phyloP scores from a whole-genome alignment of 2,797 vertebrate species.

The Alauda arvensis region DNA sequence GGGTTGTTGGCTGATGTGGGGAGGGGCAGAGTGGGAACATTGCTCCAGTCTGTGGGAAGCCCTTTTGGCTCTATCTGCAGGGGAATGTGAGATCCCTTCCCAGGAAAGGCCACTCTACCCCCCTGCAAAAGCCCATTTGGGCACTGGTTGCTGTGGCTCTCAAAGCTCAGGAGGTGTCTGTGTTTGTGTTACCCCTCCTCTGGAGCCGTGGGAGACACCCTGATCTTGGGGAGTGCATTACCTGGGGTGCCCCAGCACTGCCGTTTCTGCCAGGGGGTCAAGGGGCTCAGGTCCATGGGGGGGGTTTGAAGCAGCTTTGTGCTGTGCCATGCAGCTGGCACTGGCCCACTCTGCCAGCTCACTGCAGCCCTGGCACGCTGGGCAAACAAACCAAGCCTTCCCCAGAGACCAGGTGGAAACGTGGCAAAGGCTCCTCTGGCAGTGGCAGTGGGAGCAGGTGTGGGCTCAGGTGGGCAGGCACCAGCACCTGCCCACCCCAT shows the following conservation, averaged over 20 bases:
- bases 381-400: neutral
- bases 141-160: neutral
- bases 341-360: neutral
- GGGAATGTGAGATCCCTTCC: neutral
- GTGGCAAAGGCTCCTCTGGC: neutral
- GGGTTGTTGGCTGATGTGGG: rapidly evolving
- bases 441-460: neutral
- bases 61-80: neutral
- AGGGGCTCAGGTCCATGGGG: neutral
- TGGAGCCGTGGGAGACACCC: rapidly evolving
- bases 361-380: neutral
- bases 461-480: neutral
- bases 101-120: neutral
- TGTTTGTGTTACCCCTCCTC: neutral
- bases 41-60: neutral
- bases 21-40: no score
- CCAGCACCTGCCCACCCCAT: neutral
- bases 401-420: neutral
- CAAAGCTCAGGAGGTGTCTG: rapidly evolving
- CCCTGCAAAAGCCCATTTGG: neutral
- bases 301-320: neutral
- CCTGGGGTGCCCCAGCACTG: rapidly evolving
- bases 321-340: neutral
- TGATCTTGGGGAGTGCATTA: neutral
- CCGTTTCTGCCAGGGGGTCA: neutral